Evolutionary conservation across 1,140 invertebrate species (phyloP).

Genomic region (Pachypeltis micranthus): DNA sequence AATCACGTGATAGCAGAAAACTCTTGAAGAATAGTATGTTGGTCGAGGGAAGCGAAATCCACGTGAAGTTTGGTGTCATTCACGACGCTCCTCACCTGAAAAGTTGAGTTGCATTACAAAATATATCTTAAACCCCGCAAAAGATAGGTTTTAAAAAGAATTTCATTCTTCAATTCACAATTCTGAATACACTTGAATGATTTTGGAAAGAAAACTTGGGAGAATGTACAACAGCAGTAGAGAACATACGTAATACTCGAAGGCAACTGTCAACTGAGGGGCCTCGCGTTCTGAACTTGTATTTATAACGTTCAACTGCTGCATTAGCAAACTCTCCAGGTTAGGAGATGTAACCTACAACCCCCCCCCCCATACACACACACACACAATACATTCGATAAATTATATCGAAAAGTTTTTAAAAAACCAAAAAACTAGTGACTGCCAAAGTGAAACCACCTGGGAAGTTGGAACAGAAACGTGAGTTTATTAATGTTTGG

Average conservation of each 20-base stretch:
- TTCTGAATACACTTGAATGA: not conserved
- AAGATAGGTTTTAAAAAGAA: not conserved
- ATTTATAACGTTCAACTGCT: too few species aligned
- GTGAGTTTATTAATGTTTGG: too few species aligned
- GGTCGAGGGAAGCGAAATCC: conserved; percentile 34
- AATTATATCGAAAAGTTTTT: too few species aligned
- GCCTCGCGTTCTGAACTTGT: not conserved
- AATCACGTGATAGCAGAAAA: conserved; percentile 32
- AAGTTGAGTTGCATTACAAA: conserved; percentile 14
- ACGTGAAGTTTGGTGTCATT: conserved; percentile 38
- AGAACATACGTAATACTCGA: not conserved
- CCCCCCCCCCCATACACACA: too few species aligned
- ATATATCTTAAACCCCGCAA: too few species aligned
- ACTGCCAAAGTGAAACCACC: too few species aligned
- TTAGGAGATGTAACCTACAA: too few species aligned
- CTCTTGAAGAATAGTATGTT: conserved; percentile 35
- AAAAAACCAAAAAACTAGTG: too few species aligned
- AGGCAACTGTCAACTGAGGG: not conserved
- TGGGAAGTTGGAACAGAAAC: too few species aligned
- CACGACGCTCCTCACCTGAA: conserved; percentile 33
- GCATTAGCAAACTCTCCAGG: too few species aligned
- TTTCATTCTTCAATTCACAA: not conserved
- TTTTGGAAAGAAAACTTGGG: not conserved
- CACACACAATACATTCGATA: too few species aligned
- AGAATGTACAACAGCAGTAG: not conserved